Evolutionary conservation across 2,113 vertebrate species (phyloP).

Genomic region (Chamaea fasciata): DNA sequence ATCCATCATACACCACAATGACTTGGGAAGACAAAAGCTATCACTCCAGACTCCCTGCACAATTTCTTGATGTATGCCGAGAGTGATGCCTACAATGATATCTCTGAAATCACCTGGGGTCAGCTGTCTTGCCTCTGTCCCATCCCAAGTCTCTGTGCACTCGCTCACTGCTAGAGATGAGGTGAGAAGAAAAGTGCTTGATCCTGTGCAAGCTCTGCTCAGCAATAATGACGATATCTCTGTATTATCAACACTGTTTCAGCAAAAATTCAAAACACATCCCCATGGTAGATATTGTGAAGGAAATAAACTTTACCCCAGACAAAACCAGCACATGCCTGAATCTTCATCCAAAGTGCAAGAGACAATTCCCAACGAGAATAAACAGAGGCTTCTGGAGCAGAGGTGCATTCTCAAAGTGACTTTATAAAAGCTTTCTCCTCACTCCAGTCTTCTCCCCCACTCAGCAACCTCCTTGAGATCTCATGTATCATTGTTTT

Average conservation of each 20-base stretch:
- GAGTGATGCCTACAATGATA: background rate
- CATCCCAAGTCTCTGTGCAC: background rate
- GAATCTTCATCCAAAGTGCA: background rate
- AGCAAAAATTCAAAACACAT: background rate
- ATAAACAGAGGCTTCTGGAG: slow-evolving; percentile 26
- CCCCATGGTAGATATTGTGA: rapidly evolving
- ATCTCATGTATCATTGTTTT: slow-evolving; percentile 71
- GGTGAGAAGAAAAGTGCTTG: background rate
- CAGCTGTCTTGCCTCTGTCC: background rate
- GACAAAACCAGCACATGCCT: background rate
- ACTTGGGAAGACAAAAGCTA: background rate
- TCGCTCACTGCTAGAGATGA: background rate
- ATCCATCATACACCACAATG: rapidly evolving
- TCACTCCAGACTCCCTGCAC: background rate
- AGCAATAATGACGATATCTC: background rate
- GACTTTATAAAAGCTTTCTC: slow-evolving; percentile 62
- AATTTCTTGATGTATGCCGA: background rate
- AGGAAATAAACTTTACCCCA: background rate
- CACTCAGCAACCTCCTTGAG: slow-evolving; percentile 57
- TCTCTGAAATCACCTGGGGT: background rate
- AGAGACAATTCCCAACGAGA: background rate
- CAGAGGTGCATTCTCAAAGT: slow-evolving; percentile 53
- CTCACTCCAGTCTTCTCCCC: slow-evolving; percentile 10
- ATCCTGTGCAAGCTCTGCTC: background rate
- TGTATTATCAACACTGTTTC: background rate